Conservation (phyloP, 2,113 vertebrate genomes). For the Protobothrops flavoviridis region DNA sequence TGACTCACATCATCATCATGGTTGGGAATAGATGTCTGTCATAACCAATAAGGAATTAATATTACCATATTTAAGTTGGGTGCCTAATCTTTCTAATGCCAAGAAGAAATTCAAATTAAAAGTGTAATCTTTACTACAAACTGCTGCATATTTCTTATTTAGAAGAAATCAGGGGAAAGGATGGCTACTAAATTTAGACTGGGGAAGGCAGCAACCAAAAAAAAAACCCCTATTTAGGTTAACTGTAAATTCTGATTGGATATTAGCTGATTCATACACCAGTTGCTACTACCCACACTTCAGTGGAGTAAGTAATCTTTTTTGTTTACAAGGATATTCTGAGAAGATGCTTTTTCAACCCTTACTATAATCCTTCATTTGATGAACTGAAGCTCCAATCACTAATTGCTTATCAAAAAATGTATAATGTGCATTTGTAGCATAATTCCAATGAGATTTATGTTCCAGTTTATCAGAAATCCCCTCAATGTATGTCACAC, state of each 20-base stretch:
- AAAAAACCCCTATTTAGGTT: background rate
- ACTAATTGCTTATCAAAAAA: slow-evolving; percentile 50
- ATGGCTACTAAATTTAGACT: background rate
- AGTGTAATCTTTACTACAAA: background rate
- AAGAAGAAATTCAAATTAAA: background rate
- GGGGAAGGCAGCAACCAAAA: background rate
- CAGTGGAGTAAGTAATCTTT: background rate
- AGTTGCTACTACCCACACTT: background rate
- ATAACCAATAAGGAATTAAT: background rate
- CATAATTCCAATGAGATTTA: slow-evolving; percentile 56
- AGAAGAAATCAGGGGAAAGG: background rate
- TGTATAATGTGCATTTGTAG: slow-evolving; percentile 39
- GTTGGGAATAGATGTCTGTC: background rate
- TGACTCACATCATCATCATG: background rate
- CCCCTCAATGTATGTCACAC: slow-evolving; percentile 41
- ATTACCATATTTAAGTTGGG: background rate
- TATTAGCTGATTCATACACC: background rate
- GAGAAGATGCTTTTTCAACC: background rate
- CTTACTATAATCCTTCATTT: slow-evolving; percentile 12
- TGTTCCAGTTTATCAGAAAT: slow-evolving; percentile 56
- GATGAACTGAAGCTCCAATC: slow-evolving; percentile 48
- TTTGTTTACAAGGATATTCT: background rate
- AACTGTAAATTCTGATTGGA: background rate
- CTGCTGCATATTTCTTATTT: background rate
- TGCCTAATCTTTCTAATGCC: background rate